Evolutionary conservation across 2,888 invertebrate genomes (phyloP).

Genomic region (Graphium colonna): DNA sequence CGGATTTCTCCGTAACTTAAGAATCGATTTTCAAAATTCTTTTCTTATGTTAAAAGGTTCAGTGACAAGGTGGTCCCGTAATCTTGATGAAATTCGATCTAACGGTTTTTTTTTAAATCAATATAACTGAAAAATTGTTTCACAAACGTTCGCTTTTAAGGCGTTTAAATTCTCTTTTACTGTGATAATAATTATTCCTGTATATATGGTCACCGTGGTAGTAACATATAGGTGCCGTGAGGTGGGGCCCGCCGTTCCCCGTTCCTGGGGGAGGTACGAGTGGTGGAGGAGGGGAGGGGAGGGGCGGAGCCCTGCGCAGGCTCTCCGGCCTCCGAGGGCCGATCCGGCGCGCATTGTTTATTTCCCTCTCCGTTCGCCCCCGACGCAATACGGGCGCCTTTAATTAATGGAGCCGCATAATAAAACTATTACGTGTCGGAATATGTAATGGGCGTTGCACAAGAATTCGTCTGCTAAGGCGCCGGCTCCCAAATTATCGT

Average conservation of each 20-base stretch:
- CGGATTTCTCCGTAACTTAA: too few species aligned
- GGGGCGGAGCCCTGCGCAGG: conserved; percentile 5
- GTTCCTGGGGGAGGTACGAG: too few species aligned
- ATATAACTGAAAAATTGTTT: too few species aligned
- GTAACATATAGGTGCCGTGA: background rate
- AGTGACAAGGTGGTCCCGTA: too few species aligned
- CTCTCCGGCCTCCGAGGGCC: background rate
- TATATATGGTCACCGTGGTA: conserved; percentile 1
- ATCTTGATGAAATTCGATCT: too few species aligned
- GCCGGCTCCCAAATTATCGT: background rate
- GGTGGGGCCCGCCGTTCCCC: background rate
- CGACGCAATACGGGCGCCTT: background rate
- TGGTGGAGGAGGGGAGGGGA: conserved; percentile 2
- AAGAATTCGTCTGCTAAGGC: background rate
- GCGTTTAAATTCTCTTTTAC: too few species aligned
- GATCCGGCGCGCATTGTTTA: background rate
- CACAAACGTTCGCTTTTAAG: too few species aligned
- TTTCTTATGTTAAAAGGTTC: too few species aligned
- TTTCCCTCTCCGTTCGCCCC: conserved; percentile 1
- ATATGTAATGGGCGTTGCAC: background rate
- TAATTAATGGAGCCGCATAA: conserved; percentile 16
- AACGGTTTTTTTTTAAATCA: too few species aligned
- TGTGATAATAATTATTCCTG: too few species aligned
- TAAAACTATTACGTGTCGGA: conserved; percentile 3
- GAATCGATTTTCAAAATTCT: too few species aligned